These are phyloP conservation scores for Gouania willdenowi DNA, from an alignment of 2,797 vertebrate species.

Conservation along the genomic window DNA sequence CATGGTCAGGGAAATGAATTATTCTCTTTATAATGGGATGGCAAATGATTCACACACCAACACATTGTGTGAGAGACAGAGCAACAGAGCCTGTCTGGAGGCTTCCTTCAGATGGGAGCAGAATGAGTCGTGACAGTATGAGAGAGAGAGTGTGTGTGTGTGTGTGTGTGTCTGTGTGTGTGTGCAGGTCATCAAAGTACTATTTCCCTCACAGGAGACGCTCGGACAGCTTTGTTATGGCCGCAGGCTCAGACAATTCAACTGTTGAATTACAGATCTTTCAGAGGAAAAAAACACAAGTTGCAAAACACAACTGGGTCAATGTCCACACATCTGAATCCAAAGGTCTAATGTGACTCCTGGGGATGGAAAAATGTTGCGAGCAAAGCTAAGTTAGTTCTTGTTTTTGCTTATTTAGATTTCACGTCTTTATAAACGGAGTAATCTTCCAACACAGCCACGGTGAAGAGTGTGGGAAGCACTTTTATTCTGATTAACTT, in stretches of 20 bases:
- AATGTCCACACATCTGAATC: background rate
- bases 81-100: slow-evolving; percentile 13
- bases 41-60: slow-evolving; percentile 5
- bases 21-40: slow-evolving; percentile 14
- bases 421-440: background rate
- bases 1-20: slow-evolving; percentile 15
- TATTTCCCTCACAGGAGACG: slow-evolving; percentile 7
- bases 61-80: background rate
- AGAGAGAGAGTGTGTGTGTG: slow-evolving; percentile 8
- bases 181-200: background rate
- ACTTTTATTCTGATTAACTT: too few relatives aligned
- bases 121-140: slow-evolving; percentile 61
- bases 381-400: background rate
- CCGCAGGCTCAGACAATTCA: slow-evolving; percentile 25
- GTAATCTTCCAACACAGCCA: background rate
- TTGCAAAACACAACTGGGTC: slow-evolving; percentile 27
- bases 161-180: slow-evolving; percentile 1
- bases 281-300: slow-evolving; percentile 18
- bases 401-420: background rate
- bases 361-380: slow-evolving; percentile 3
- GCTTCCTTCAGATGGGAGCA: slow-evolving; percentile 23
- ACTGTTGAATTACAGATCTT: slow-evolving; percentile 17
- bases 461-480: background rate
- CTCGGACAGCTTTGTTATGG: background rate
- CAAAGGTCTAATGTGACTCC: slow-evolving; percentile 6